Base-by-base conservation (phyloP, 2,113 vertebrate species). In the Acanthisitta chloris region DNA sequence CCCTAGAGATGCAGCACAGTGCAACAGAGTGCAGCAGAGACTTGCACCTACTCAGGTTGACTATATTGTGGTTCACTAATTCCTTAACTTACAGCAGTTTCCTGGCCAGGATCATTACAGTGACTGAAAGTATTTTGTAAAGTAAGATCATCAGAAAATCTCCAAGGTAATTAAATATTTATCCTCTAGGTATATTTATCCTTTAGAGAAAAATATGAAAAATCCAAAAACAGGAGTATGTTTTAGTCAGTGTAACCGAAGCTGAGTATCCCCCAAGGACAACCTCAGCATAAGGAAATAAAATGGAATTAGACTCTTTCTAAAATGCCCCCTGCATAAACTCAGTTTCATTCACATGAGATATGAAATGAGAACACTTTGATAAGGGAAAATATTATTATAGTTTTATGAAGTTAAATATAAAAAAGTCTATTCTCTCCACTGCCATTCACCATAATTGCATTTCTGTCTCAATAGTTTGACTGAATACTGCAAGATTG, bases 1-100 rank as follows among this genome's bases (percentile, higher is more conserved):
- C 0, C 1, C 26, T 29, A 26, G 29, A 46, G 46, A 15, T 1
- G 1, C 14, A 70, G 36, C 4, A 14, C 4, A 46, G 17, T 3
- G 2, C 17, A 81, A 20, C 26, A 48, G n/a, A 46, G 17, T 3
- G 2, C 17, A 81, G 24, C 26, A 48, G n/a, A 77, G 36, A 4
- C 36, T 70, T 78, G 14, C 14, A 65, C 0, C 36, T 69, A 8
- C 36, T 61, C 36, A 43, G 12, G 7, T 77, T 87, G 66, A 19
- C 36, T 24, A 1, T 26, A 12, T 3, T 65, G 28, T 36, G 26
- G 17, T 42, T 84, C 28, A 33, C 9, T 65, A 40, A 55, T 61
- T 34, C 29, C 20, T 81, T 45, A 34, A 23, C 0, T 14, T 51
- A 43, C 9, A 87, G 14, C 7, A 73, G n/a, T 7, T 89, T 83